Percentiles rank a stretch among this genome's conserved stretches.
phyloP scores from a whole-genome alignment of 1,140 invertebrate genomes.

The Drosophila baimaii region DNA sequence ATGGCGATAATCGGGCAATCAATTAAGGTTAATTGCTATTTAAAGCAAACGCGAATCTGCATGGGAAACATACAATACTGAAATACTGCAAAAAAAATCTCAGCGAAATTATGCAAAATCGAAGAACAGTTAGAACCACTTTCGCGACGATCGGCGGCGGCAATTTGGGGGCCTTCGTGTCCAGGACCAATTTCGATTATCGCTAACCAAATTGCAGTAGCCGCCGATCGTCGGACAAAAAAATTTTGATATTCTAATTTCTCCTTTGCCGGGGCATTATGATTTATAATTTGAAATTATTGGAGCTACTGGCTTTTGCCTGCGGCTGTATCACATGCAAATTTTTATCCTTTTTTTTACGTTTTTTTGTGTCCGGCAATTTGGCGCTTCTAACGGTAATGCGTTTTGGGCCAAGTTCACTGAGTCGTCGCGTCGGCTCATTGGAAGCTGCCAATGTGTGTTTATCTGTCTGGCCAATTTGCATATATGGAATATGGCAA shows the following conservation, averaged over 20 bases:
- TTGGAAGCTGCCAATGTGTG: constrained; percentile 54
- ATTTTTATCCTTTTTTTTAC: constrained; percentile 33
- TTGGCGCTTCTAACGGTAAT: constrained; percentile 70
- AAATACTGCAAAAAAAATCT: background rate
- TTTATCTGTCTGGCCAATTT: constrained; percentile 79
- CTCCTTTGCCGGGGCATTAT: constrained; percentile 55
- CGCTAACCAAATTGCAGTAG: constrained; percentile 70
- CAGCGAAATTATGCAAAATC: constrained; percentile 71
- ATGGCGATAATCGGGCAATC: constrained; percentile 74
- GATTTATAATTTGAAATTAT: constrained; percentile 78
- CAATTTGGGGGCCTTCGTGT: constrained; percentile 63
- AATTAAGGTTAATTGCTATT: constrained; percentile 79
- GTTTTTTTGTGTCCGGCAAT: constrained; percentile 32
- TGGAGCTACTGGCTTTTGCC: constrained; percentile 74
- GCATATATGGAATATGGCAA: constrained; percentile 70
- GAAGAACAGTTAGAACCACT: constrained; percentile 73
- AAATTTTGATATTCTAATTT: constrained; percentile 75
- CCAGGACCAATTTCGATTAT: constrained; percentile 56
- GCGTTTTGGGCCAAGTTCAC: constrained; percentile 45
- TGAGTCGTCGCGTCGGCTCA: constrained; percentile 29
- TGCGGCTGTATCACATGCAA: constrained; percentile 59
- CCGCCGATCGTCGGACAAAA: constrained; percentile 39
- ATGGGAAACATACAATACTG: constrained; percentile 17
- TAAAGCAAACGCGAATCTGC: constrained; percentile 66
- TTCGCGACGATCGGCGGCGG: constrained; percentile 60